These are phyloP conservation scores for Origma solitaria DNA, from an alignment of 2,113 vertebrate genomes.

Conservation along the genomic window DNA sequence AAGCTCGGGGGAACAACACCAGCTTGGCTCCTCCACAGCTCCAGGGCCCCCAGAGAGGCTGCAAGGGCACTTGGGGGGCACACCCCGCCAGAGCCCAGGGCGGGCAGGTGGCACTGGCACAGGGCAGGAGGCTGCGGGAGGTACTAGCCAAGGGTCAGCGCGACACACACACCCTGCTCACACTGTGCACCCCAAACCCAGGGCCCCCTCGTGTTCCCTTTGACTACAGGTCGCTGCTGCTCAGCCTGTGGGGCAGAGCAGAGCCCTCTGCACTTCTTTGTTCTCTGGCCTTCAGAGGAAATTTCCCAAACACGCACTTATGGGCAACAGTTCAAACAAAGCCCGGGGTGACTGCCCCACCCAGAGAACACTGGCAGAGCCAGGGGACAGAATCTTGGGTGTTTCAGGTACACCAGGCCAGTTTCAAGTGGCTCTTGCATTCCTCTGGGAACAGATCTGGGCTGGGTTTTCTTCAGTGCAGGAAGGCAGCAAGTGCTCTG, in stretches of 20 bases:
- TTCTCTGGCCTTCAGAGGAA: neutral
- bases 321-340: neutral
- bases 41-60: neutral
- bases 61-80: neutral
- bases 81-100: neutral
- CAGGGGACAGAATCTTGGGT: neutral
- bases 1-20: neutral
- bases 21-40: neutral
- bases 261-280: neutral
- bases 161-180: neutral
- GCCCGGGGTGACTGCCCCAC: too few relatives aligned
- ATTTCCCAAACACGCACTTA: fast-evolving
- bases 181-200: fast-evolving
- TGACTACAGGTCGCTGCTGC: fast-evolving
- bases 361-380: neutral
- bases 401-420: neutral
- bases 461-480: fast-evolving
- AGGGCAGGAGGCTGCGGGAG: neutral
- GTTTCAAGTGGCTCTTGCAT: neutral
- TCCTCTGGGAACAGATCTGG: neutral
- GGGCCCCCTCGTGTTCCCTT: neutral
- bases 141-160: neutral
- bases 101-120: neutral
- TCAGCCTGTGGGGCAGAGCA: fast-evolving
- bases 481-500: neutral